These are phyloP conservation scores for Cherax destructor DNA, from an alignment of 1,140 invertebrate genomes.

Conservation along the genomic window DNA sequence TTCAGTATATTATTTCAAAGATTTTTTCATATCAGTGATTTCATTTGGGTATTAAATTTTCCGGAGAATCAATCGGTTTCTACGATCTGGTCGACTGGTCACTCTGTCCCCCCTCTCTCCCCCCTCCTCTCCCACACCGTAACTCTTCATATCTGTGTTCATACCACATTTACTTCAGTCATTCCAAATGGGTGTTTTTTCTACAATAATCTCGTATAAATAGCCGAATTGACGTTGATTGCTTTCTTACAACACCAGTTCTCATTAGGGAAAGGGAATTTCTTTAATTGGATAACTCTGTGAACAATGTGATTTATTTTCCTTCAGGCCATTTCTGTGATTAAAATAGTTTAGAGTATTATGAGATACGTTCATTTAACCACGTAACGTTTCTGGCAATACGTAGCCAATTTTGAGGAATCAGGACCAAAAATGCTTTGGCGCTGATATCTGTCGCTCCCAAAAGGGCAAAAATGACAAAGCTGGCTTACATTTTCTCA, in stretches of 20 bases:
- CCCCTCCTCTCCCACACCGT: constrained; percentile 2
- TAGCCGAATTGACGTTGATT: constrained; percentile 9
- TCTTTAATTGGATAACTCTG: background rate
- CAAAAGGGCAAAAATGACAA: too few species aligned
- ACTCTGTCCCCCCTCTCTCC: constrained; percentile 21
- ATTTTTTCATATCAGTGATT: background rate
- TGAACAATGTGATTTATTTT: background rate
- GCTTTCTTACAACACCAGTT: constrained; percentile 7
- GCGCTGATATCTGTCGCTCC: too few species aligned
- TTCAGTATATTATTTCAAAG: background rate
- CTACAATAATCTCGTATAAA: constrained; percentile 3
- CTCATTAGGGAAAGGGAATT: background rate
- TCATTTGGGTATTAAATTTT: background rate
- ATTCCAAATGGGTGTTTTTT: constrained; percentile 43
- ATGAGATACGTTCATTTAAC: background rate
- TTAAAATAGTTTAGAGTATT: background rate
- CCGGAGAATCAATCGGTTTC: constrained; percentile 32
- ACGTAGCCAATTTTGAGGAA: background rate
- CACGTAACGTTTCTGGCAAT: background rate
- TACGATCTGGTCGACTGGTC: constrained; percentile 51
- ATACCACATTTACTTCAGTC: constrained; percentile 50
- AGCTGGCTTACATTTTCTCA: too few species aligned
- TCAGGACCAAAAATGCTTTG: too few species aligned
- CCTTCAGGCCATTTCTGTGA: background rate
- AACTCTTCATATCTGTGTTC: background rate